Evolutionary conservation across 2,888 invertebrate species (phyloP).

Genomic region (Erebia ligea): DNA sequence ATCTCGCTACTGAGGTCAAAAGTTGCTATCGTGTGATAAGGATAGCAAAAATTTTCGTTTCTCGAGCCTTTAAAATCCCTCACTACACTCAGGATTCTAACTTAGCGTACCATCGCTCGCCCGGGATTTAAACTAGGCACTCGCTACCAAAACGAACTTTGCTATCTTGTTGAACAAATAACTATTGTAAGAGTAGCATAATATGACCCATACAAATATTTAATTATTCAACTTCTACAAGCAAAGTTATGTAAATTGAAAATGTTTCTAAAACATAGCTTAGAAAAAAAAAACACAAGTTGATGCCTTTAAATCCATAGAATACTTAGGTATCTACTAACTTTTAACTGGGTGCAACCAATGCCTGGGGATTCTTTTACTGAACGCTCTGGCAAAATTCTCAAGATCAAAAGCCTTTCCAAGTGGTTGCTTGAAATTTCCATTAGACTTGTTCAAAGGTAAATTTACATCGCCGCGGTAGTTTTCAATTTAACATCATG

Average conservation of each 20-base stretch:
- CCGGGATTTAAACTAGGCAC: no score
- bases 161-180: no score
- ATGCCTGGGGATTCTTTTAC: constrained; percentile 55
- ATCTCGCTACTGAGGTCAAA: no score
- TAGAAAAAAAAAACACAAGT: constrained; percentile 5
- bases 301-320: constrained; percentile 47
- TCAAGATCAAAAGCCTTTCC: constrained; percentile 73
- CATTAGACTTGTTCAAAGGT: constrained; percentile 69
- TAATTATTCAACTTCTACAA: neutral
- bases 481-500: constrained; percentile 34
- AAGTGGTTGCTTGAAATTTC: constrained; percentile 73
- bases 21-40: no score
- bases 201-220: no score
- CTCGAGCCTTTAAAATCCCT: no score
- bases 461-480: constrained; percentile 57
- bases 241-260: neutral
- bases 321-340: constrained; percentile 49
- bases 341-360: constrained; percentile 50
- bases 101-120: no score
- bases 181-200: no score
- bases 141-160: no score
- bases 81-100: no score
- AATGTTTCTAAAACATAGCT: neutral
- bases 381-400: constrained; percentile 63
- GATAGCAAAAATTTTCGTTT: no score